phyloP scores from a whole-genome alignment of 1,140 invertebrate species.

The Scaptodrosophila lebanonensis region DNA sequence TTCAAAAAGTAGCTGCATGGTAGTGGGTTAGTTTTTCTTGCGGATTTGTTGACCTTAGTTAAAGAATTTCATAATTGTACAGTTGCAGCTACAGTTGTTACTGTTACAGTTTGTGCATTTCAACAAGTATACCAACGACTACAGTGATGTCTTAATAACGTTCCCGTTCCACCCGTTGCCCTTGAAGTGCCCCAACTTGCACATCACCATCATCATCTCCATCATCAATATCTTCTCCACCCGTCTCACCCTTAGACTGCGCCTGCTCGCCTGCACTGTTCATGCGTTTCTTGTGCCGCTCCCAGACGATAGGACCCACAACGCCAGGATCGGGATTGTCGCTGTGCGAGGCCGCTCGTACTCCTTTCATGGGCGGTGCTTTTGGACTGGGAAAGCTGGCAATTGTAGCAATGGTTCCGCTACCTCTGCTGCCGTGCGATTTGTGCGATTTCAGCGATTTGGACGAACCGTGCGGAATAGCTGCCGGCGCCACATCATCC shows the following conservation, averaged over 20 bases:
- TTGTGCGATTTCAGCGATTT: conserved; percentile 48
- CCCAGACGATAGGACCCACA: conserved; percentile 89
- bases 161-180: conserved; percentile 14
- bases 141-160: conserved; percentile 65
- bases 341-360: conserved; percentile 66
- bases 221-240: conserved; percentile 28
- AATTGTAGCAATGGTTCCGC: conserved; percentile 64
- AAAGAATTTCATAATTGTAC: not conserved
- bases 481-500: conserved; percentile 76
- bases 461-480: conserved; percentile 34
- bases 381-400: conserved; percentile 71
- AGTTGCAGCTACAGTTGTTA: no score
- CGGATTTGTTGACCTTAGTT: not conserved
- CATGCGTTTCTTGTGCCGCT: conserved; percentile 80
- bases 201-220: conserved; percentile 48
- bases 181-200: conserved; percentile 39
- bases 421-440: conserved; percentile 38
- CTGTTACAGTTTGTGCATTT: conserved; percentile 27
- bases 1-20: conserved; percentile 10
- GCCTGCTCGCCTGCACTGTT: conserved; percentile 53
- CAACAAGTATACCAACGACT: conserved; percentile 50
- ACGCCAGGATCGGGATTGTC: conserved; percentile 85
- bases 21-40: conserved; percentile 2
- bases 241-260: conserved; percentile 50
- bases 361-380: conserved; percentile 42